Evolutionary conservation across 1,140 invertebrate genomes (phyloP).

Genomic region (Bombyx mori): ASM3026992v2 NC_085117.1:11379001-11379500

Average conservation of each 20-base stretch:
- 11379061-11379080: too few relatives aligned
- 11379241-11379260: slow-evolving; percentile 22
- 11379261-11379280: slow-evolving; percentile 40
- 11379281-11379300: slow-evolving; percentile 26
- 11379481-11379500: too few relatives aligned
- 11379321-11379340: slow-evolving; percentile 54
- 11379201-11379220: neutral
- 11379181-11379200: too few relatives aligned
- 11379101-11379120: too few relatives aligned
- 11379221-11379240: slow-evolving; percentile 11
- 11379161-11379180: too few relatives aligned
- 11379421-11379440: slow-evolving; percentile 28
- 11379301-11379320: slow-evolving; percentile 44
- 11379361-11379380: slow-evolving; percentile 58
- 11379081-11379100: too few relatives aligned
- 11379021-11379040: too few relatives aligned
- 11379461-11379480: too few relatives aligned
- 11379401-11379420: slow-evolving; percentile 32
- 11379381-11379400: slow-evolving; percentile 40
- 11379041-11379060: too few relatives aligned
- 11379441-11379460: neutral
- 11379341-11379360: slow-evolving; percentile 55
- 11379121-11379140: too few relatives aligned
- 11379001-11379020: too few relatives aligned
- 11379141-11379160: too few relatives aligned